Percentiles rank a stretch among this genome's conserved stretches.
Conservation (phyloP, 2,888 invertebrate species). For the Drosophila macrospina region DNA sequence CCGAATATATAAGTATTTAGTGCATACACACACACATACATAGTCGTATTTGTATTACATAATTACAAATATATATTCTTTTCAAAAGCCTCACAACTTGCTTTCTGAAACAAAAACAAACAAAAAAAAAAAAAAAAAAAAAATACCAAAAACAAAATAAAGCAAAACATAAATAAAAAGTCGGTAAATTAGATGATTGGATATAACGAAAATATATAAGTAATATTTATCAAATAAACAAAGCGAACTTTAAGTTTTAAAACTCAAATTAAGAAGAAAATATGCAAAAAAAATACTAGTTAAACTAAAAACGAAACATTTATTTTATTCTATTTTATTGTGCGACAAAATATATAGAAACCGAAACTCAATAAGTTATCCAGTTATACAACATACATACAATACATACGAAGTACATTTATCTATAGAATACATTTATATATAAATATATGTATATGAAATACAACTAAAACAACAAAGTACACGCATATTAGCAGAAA, state of each 20-base stretch:
- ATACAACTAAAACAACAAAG: constrained; percentile 61
- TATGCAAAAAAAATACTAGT: constrained; percentile 12
- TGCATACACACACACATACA: constrained; percentile 9
- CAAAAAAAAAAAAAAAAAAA: constrained; percentile 4
- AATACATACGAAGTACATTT: constrained; percentile 25
- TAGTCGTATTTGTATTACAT: constrained; percentile 18
- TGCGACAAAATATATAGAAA: constrained; percentile 46
- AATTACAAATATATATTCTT: constrained; percentile 12
- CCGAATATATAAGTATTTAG: constrained; percentile 15
- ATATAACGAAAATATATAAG: constrained; percentile 32
- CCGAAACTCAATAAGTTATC: constrained; percentile 53
- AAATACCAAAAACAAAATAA: background rate
- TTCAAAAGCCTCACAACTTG: constrained; percentile 16
- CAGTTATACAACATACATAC: constrained; percentile 51
- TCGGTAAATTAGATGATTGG: constrained; percentile 21
- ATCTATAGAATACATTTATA: constrained; percentile 52
- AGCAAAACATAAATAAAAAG: background rate
- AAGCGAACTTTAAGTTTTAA: constrained; percentile 72
- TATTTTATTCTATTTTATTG: constrained; percentile 60
- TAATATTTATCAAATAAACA: constrained; percentile 65
- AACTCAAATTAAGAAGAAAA: constrained; percentile 50
- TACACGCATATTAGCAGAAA: constrained; percentile 77
- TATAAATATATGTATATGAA: constrained; percentile 53
- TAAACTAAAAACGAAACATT: constrained; percentile 31
- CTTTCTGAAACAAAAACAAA: constrained; percentile 11